Evolutionary conservation across 92 coral and sea anemone species (phyloP).

Genomic region (Phenganax stokvisi): DNA sequence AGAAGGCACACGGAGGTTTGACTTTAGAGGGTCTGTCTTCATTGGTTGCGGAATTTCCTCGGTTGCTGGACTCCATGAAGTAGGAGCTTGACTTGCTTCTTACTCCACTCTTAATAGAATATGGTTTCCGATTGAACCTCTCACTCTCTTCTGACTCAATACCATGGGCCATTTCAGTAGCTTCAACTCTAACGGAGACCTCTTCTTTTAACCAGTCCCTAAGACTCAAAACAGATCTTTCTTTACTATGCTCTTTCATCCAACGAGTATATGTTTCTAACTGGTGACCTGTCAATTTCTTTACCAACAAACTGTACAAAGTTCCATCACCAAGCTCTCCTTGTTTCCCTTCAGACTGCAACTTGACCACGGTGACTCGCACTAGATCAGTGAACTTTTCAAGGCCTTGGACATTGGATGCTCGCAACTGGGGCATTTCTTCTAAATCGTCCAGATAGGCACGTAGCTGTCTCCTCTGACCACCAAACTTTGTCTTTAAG

Average conservation of each 20-base stretch:
- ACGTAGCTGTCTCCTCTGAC: slow-evolving; percentile 18
- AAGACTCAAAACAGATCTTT: neutral
- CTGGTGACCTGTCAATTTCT: slow-evolving; percentile 17
- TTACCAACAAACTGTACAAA: slow-evolving; percentile 18
- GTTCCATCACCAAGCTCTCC: slow-evolving; percentile 53
- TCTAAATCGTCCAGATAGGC: slow-evolving; percentile 18
- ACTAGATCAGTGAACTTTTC: slow-evolving; percentile 53
- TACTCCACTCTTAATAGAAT: too few species aligned
- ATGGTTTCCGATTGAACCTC: too few species aligned
- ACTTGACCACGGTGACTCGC: slow-evolving; percentile 52
- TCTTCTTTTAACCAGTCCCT: neutral
- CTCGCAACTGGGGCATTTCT: slow-evolving; percentile 1
- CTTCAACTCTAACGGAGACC: neutral
- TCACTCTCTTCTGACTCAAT: too few species aligned
- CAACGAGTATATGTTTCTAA: neutral
- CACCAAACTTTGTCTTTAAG: slow-evolving; percentile 19
- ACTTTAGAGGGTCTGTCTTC: too few species aligned
- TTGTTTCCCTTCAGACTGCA: slow-evolving; percentile 44
- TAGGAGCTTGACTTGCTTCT: too few species aligned
- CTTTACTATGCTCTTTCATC: slow-evolving; percentile 12
- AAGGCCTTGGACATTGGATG: slow-evolving; percentile 1
- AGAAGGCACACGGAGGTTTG: neutral
- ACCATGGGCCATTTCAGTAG: too few species aligned
- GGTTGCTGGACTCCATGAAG: too few species aligned
- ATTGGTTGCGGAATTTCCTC: too few species aligned